phyloP scores from a whole-genome alignment of 2,888 invertebrate genomes.

The Anodontia alba region DNA sequence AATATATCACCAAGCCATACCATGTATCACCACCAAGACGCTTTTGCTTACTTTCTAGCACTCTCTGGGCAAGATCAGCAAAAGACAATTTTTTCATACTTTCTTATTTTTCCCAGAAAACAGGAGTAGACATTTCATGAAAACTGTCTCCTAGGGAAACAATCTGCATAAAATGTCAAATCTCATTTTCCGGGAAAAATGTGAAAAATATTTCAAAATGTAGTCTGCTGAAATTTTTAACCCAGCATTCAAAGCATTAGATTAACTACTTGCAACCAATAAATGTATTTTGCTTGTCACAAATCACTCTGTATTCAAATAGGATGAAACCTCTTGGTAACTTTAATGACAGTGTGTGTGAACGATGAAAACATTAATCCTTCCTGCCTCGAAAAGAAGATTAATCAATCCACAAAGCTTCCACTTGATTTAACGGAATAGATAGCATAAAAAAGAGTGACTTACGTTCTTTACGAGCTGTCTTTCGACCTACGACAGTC shows the following conservation, averaged over 20 bases:
- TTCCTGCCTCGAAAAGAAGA: slow-evolving; percentile 15
- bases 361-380: slow-evolving; percentile 34
- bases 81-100: too few relatives aligned
- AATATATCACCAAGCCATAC: neutral
- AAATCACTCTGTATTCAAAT: slow-evolving; percentile 64
- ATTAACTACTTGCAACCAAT: neutral
- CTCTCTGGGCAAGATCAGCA: too few relatives aligned
- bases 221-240: too few relatives aligned
- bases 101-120: too few relatives aligned
- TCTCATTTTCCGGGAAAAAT: too few relatives aligned
- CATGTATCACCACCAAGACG: neutral
- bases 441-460: slow-evolving; percentile 46
- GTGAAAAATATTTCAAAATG: too few relatives aligned
- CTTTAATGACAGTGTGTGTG: slow-evolving; percentile 52
- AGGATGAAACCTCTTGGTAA: slow-evolving; percentile 27
- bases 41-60: too few relatives aligned
- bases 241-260: too few relatives aligned
- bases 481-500: slow-evolving; percentile 40
- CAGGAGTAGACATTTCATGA: too few relatives aligned
- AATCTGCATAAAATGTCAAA: too few relatives aligned
- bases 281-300: slow-evolving; percentile 45
- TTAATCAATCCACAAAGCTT: slow-evolving; percentile 55
- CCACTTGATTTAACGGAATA: slow-evolving; percentile 57
- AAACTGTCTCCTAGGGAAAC: too few relatives aligned
- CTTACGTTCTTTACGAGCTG: slow-evolving; percentile 52